Conservation (phyloP, 2,113 vertebrate species). For the Crotalus horridus region DNA sequence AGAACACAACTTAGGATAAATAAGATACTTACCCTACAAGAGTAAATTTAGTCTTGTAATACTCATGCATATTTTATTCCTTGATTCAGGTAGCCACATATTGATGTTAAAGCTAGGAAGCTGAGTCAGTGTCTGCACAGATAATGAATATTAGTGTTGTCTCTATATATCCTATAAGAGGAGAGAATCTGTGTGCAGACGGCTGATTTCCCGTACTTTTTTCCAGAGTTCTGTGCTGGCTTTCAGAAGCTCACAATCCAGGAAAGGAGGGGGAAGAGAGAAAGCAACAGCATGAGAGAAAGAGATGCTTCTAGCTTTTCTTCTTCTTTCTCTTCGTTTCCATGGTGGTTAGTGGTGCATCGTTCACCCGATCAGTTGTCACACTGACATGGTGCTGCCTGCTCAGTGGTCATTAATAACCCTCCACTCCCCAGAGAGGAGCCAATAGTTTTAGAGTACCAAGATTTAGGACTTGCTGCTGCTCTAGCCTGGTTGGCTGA, state of each 20-base stretch:
- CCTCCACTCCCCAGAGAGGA: slow-evolving; percentile 74
- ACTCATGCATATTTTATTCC: slow-evolving; percentile 55
- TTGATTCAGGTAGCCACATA: slow-evolving; percentile 63
- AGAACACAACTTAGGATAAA: slow-evolving; percentile 34
- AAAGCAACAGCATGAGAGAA: neutral
- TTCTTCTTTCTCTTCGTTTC: slow-evolving; percentile 68
- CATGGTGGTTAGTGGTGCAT: slow-evolving; percentile 80
- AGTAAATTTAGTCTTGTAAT: slow-evolving; percentile 55
- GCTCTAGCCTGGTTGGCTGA: slow-evolving; percentile 77
- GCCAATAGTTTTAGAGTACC: slow-evolving; percentile 75
- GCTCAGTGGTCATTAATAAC: slow-evolving; percentile 83
- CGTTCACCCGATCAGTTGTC: slow-evolving; percentile 77
- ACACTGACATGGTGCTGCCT: slow-evolving; percentile 83
- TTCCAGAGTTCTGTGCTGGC: slow-evolving; percentile 59
- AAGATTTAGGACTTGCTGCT: slow-evolving; percentile 64
- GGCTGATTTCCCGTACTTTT: slow-evolving; percentile 60
- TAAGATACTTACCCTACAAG: slow-evolving; percentile 69
- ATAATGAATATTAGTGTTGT: slow-evolving; percentile 23
- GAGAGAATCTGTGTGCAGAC: slow-evolving; percentile 20
- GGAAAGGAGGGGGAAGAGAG: slow-evolving; percentile 15
- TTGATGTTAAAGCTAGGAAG: slow-evolving; percentile 52
- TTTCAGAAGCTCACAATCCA: slow-evolving; percentile 68
- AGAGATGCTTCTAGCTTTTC: slow-evolving; percentile 58
- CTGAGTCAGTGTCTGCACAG: slow-evolving; percentile 26
- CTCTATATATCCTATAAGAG: slow-evolving; percentile 56